Evolutionary conservation across 2,888 invertebrate species (phyloP).

Genomic region (Heliconius ismenius): DNA sequence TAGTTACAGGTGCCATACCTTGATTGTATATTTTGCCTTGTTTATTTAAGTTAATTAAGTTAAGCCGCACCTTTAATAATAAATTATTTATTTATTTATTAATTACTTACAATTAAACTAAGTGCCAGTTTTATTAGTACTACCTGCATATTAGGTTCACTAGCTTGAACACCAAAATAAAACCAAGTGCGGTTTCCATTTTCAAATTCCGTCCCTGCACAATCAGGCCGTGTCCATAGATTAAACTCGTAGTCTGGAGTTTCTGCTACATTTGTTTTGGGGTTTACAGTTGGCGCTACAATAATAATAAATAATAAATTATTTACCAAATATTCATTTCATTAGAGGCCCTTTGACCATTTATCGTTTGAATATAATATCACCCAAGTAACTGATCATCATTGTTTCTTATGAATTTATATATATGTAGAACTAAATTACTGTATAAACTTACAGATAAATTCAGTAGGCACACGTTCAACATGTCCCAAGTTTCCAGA

Average conservation of each 20-base stretch:
- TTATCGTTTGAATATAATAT: background rate
- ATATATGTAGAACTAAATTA: constrained; percentile 19
- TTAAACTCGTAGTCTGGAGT: constrained; percentile 90
- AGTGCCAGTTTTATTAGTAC: constrained; percentile 4
- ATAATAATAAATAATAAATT: constrained; percentile 27
- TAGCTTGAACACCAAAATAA: constrained; percentile 89
- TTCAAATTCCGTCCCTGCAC: constrained; percentile 92
- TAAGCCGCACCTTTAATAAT: constrained; percentile 84
- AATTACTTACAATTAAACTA: background rate
- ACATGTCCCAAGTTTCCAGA: constrained; percentile 94
- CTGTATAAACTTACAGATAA: constrained; percentile 73
- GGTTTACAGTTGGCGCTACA: constrained; percentile 64
- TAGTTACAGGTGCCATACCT: constrained; percentile 92
- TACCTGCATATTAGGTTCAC: constrained; percentile 80
- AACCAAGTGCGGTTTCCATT: constrained; percentile 97
- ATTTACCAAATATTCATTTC: background rate
- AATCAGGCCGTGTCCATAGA: constrained; percentile 94
- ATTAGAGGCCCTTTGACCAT: background rate
- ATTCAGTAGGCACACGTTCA: constrained; percentile 85
- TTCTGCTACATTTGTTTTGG: constrained; percentile 72
- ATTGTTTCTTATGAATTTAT: background rate
- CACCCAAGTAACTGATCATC: background rate
- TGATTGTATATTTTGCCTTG: constrained; percentile 95
- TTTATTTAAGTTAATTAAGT: constrained; percentile 92
- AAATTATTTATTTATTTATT: background rate